Base-by-base conservation (phyloP, 2,797 vertebrate species). In the Tokudaia tokunoshimensis region DNA sequence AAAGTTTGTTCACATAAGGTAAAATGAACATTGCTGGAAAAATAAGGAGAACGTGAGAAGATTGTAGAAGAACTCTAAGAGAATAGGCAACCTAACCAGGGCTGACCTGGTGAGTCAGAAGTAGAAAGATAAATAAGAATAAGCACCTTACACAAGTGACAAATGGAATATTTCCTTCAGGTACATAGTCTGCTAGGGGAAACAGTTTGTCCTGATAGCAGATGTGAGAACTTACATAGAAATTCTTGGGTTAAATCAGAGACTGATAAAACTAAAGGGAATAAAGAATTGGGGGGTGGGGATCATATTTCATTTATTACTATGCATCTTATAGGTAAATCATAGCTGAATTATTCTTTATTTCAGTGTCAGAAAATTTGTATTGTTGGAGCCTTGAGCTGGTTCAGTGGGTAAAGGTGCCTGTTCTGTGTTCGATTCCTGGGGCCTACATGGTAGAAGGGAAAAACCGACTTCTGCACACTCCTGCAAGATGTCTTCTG, bases 1-100 rank as follows among this genome's bases (percentile, higher is more conserved):
- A 75, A 83, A 70, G 44, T 79, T 89, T 84, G 44, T 86, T 86
- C 86, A 37, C 22, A 59, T 85, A 72, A 96, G 44, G 26, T 47
- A 91, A 61, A 92, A 81, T 78, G 89, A 95, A 29, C 31, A 55
- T 13, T 81, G 84, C 34, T 93, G 57, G 92, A 44, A 94, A 97
- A 63, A 80, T n/a, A 26, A 91, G 61, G 29, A 90, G 83, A 41
- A 41, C 4, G 12, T 87, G 74, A 92, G 89, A 90, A 29, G n/a
- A 70, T 91, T 83, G 47, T 87, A 65, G 22, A 59, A 59, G 61
- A 92, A 44, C 37, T 19, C 6, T 67, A 92, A 93, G 20, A 95
- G 78, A 96, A 67, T 24, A 94, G 70, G 65, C 31, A 85, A 29
- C n/a, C 47, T 41, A 44, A 41, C 14, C n/a, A 92, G 87, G 67